Evolutionary conservation across 2,797 vertebrate genomes (phyloP).

Genomic region (Ataeniobius toweri): DNA sequence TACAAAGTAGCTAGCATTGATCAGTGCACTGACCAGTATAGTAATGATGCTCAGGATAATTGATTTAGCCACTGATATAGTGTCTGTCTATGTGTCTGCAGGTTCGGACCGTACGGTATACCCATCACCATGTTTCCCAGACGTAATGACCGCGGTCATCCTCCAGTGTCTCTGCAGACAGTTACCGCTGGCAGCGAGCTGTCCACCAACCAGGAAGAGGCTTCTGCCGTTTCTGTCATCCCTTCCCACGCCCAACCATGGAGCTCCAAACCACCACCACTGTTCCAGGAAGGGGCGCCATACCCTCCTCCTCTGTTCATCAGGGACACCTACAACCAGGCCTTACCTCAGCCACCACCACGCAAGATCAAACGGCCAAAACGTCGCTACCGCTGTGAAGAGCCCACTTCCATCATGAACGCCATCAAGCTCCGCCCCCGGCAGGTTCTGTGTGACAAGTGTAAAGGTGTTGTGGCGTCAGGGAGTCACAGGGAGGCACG

Average conservation of each 20-base stretch:
- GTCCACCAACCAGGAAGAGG: conserved; percentile 45
- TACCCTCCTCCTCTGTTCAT: conserved; percentile 98
- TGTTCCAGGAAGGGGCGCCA: conserved; percentile 96
- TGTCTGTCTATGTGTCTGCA: conserved; percentile 23
- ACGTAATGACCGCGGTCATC: conserved; percentile 40
- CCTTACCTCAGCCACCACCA: conserved; percentile 98
- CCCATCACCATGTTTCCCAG: conserved; percentile 64
- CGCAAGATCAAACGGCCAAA: conserved; percentile 96
- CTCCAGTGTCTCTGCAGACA: conserved; percentile 19
- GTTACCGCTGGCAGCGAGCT: neutral
- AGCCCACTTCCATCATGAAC: conserved; percentile 97
- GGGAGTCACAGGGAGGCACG: conserved; percentile 87
- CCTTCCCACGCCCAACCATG: conserved; percentile 79
- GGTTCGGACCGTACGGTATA: conserved; percentile 74
- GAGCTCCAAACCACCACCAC: conserved; percentile 91
- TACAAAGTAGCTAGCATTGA: neutral
- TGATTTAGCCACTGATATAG: neutral
- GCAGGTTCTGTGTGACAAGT: conserved; percentile 97
- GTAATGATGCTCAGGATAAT: too few species aligned
- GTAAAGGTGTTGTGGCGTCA: conserved; percentile 90
- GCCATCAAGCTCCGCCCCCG: conserved; percentile 96
- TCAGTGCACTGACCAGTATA: neutral
- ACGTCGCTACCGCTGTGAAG: conserved; percentile 94
- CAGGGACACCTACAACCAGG: conserved; percentile 99
- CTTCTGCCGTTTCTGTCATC: neutral